Evolutionary conservation across 2,888 invertebrate species (phyloP), one percentile per base, ranked within the genome.

Genomic region (Tinea pellionella): DNA sequence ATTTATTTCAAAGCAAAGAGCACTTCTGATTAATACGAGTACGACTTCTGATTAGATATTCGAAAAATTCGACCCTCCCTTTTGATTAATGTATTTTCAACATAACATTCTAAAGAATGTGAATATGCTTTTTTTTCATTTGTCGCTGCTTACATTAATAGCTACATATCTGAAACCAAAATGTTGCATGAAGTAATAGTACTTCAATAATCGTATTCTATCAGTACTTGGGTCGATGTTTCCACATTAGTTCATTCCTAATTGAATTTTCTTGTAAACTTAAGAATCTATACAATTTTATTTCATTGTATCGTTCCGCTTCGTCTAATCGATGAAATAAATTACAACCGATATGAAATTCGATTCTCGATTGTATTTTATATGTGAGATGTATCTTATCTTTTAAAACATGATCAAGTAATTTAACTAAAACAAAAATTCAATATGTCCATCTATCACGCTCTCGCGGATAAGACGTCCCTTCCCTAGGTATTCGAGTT

Each of bases 1-100:
- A 68, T 71, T 70, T 71, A 67, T 71, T 69, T 62, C 58, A 62
- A 71, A 69, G 67, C 67, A 70, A 70, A 70, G 71, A 65, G 65
- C 67, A 63, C 61, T 64, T 62, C 64, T 69, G 68, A 74, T 74
- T 71, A 72, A 69, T 67, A 67, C 62, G 63, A 64, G 63, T 68
- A 65, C 63, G 12, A 29, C 16, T n/a, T 41, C 24, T 59, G 59
- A 59, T 59, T 59, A 42, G 41, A 42, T 41, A 42, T 59, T 16
- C 59, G 18, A 24, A 42, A 42, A 41, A 59, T 3, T 41, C 32
- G 59, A 18, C 41, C 18, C 59, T 55, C 24, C 29, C 29, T 11
- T 19, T 55, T 55, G 18, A 19, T 55, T 55, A 47, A 15, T 47
- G 6, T 47, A 2, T 47, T 47, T 47, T 47, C 13, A 16, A 47